Evolutionary conservation across 2,888 invertebrate genomes (phyloP), one percentile per base, ranked within the genome.

Genomic region (Syritta pipiens): DNA sequence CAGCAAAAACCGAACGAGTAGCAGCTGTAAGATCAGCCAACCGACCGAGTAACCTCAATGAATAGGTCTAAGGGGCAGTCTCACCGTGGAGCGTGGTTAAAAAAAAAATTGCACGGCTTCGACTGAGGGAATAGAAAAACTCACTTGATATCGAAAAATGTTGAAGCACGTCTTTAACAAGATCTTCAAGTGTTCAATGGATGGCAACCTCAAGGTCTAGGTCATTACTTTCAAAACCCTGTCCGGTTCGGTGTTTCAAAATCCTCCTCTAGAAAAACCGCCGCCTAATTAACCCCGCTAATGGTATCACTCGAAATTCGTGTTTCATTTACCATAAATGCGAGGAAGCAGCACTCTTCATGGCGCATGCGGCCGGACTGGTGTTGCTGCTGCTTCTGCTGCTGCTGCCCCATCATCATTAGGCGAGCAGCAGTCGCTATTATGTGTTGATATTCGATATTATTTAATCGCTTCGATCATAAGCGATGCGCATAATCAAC

Each of bases 401-500:
- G n/a, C n/a, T n/a, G n/a, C n/a, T n/a, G n/a, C n/a, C n/a, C 46
- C 44, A 37, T 59, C 51, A 59, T 71, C 30, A 62, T 65, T 77
- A 74, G 72, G 28, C n/a, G n/a, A 26, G 24, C 51, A 49, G 4
- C 53, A 57, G 26, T 28, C 37, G 46, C 35, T 30, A 46, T 32
- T 51, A 55, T 44, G 51, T 46, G 35, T 40, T 14, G 69, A 42
- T 30, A 76, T 71, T 76, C 71, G 35, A 62, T 57, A 62, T 62
- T 67, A 72, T 72, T 72, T 55, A 79, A 79, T 72, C 60, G 74
- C 22, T 79, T 28, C 49, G 55, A 67, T 67, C 67, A 57, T 79
- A 74, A 79, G 57, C 57, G 68, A 79, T 74, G 74, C 68, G 74
- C 79, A 79, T 79, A 79, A 79, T 74, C 79, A 79, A 67, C 79